phyloP scores from a whole-genome alignment of 37 sponge, comb jelly and placozoan genomes.

The Geodia barretti region DNA sequence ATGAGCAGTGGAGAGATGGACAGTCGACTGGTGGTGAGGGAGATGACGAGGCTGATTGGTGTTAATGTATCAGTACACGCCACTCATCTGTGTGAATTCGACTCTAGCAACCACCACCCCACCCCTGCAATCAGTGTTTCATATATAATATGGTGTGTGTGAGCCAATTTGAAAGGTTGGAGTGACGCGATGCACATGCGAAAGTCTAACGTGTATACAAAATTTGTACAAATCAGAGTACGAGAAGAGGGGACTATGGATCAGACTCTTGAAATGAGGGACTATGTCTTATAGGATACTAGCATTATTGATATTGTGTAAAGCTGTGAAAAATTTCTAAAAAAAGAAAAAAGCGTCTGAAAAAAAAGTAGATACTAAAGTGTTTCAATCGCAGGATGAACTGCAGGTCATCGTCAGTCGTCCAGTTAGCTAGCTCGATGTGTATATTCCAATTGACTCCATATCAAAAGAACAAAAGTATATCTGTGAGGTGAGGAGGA shows the following conservation, averaged over 20 bases:
- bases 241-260: too few species aligned
- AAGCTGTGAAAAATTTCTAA: neutral
- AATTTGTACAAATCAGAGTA: too few species aligned
- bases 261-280: too few species aligned
- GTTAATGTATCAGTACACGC: neutral
- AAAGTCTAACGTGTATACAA: too few species aligned
- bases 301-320: neutral
- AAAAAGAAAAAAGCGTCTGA: too few species aligned
- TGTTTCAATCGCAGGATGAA: neutral
- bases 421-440: slow-evolving; percentile 89
- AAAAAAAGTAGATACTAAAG: too few species aligned
- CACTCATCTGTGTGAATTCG: neutral
- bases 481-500: slow-evolving; percentile 17
- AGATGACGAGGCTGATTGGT: neutral
- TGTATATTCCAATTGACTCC: slow-evolving; percentile 92
- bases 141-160: neutral
- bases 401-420: slow-evolving; percentile 9
- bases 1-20: neutral
- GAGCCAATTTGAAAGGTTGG: neutral
- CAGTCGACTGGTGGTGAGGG: too few species aligned
- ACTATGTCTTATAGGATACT: too few species aligned
- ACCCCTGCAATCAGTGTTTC: neutral
- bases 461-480: slow-evolving; percentile 92
- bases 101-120: neutral
- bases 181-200: too few species aligned